These are phyloP conservation scores for Hemithea aestivaria DNA, from an alignment of 2,888 invertebrate genomes.

Conservation along the genomic window DNA sequence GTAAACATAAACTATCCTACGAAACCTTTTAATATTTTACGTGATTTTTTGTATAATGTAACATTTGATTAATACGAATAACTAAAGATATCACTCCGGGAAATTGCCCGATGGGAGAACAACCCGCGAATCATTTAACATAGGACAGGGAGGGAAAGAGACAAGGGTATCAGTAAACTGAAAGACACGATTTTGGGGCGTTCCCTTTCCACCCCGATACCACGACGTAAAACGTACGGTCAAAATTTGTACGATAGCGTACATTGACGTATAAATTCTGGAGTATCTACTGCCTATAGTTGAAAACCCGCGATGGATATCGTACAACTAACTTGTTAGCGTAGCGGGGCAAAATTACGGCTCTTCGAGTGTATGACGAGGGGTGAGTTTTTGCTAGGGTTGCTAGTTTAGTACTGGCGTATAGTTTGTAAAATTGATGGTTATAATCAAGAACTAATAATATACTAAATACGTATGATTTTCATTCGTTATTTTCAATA, in stretches of 20 bases:
- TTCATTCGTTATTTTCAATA: too few relatives aligned
- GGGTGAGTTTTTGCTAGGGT: constrained; percentile 2
- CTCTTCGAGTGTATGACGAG: not conserved
- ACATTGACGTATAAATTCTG: constrained; percentile 14
- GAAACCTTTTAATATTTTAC: constrained; percentile 25
- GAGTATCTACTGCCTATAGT: not conserved
- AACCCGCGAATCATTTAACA: constrained; percentile 44
- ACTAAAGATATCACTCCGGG: constrained; percentile 19
- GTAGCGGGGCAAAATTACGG: too few relatives aligned
- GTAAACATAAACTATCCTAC: constrained; percentile 33
- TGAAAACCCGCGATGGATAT: constrained; percentile 20
- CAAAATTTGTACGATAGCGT: constrained; percentile 6
- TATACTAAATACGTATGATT: too few relatives aligned
- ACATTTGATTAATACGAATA: constrained; percentile 10
- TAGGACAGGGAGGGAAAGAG: constrained; percentile 54
- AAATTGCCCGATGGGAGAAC: constrained; percentile 41
- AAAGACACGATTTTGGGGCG: constrained; percentile 53
- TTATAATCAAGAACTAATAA: too few relatives aligned
- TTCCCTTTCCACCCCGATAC: constrained; percentile 41
- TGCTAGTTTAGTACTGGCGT: not conserved
- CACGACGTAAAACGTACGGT: constrained; percentile 11
- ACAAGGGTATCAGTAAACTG: constrained; percentile 42
- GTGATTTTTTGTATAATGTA: constrained; percentile 17
- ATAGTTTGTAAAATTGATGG: too few relatives aligned
- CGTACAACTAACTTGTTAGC: constrained; percentile 8